Base-by-base conservation (phyloP, 2,113 vertebrate genomes). In the Gadus macrocephalus region DNA sequence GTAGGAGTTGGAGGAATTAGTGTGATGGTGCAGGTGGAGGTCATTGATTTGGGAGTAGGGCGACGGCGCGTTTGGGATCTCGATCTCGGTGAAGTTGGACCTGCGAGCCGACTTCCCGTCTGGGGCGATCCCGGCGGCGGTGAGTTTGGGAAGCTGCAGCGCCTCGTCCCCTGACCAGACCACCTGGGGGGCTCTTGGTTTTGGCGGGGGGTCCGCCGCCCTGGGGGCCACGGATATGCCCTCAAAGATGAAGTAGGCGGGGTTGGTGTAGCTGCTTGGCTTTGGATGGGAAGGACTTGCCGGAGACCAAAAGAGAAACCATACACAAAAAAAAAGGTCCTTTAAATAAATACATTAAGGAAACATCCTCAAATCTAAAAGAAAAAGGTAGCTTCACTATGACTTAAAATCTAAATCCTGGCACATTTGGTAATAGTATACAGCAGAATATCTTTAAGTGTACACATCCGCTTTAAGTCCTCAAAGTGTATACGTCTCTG, bases 211-310 rank as follows among this genome's bases (percentile, higher is more conserved):
- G 2, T 91, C 88, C 62, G 72, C 87, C 3, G 71, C 62, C 0
- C 5, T 71, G 65, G 83, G 79, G 0, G 77, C 0, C 6, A 87
- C 85, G 15, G 92, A 90, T 38, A 93, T 67, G 0, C 91, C 93
- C 80, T 95, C 94, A 4, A 96, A 94, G 79, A 95, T 93, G 89
- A 93, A 94, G 88, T 95, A 96, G 66, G 94, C 93, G 0, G 94
- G 93, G 78, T 95, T 96, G 83, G 93, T 95, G 90, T 95, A 96
- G 87, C 86, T 89, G 19, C 83, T 79, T 0, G 90, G 65, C 0
- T 80, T 81, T n/a, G 87, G 80, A 0, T 89, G 87, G 25, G 87
- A 67, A 42, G 92, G 86, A 56, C 69, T 75, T 53, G 89, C 87
- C 0, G 85, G 80, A 5, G 76, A 82, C 78, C 94, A 94, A 86